A percentile compares a stretch with the other conserved stretches of the same genome.
Evolutionary conservation across 2,888 invertebrate genomes (phyloP).

Genomic region (Lepidochitona cinerea): DNA sequence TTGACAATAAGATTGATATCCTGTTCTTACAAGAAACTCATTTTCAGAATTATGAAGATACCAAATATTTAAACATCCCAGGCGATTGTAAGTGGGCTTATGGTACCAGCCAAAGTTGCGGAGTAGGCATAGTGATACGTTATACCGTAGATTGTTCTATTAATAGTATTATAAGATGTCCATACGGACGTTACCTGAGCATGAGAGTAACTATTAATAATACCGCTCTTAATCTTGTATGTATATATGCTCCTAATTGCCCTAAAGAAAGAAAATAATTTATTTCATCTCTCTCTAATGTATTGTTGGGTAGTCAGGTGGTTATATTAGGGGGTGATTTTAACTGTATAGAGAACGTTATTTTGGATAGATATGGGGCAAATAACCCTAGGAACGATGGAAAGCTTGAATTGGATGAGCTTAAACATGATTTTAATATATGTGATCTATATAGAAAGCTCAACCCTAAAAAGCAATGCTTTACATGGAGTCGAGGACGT

Average conservation of each 20-base stretch:
- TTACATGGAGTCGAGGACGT: neutral
- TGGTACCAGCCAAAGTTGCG: neutral
- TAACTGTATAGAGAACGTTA: constrained; percentile 21
- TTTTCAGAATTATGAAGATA: neutral
- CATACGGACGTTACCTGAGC: neutral
- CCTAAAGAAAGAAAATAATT: neutral
- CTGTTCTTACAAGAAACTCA: neutral
- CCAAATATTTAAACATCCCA: neutral
- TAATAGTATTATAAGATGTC: neutral
- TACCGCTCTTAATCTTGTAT: neutral
- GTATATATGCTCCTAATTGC: neutral
- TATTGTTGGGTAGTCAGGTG: neutral
- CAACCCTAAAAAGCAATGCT: constrained; percentile 9
- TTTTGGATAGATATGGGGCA: constrained; percentile 20
- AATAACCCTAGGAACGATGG: constrained; percentile 11
- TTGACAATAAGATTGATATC: neutral
- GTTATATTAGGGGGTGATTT: constrained; percentile 23
- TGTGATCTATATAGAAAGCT: constrained; percentile 15
- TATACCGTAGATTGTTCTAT: neutral
- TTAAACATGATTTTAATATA: constrained; percentile 18
- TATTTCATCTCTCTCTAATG: neutral
- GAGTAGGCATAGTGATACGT: neutral
- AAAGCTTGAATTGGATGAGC: constrained; percentile 2
- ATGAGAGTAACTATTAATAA: neutral
- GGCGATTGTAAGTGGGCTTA: neutral